Base-by-base conservation (phyloP, 2,797 vertebrate species). In the Chaetophractus vellerosus region DNA sequence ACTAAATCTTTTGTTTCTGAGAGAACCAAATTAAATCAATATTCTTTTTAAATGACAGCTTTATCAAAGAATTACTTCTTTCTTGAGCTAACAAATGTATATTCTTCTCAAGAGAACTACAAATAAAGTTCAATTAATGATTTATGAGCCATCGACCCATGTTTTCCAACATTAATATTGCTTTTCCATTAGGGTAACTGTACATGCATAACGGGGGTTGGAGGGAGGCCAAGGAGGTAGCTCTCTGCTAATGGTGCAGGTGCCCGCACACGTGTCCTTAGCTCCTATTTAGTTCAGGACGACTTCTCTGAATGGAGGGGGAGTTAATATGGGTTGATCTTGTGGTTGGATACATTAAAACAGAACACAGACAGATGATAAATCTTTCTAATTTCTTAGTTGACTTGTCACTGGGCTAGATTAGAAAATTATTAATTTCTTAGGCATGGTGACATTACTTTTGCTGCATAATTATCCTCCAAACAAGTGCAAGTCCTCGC, bases 391-490 rank as follows among this genome's bases (percentile, higher is more conserved):
- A 96, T 95, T 93, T 95, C 78, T 91, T 90, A 90, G 87, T 72
- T 93, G 82, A 93, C 81, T 95, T 79, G 48, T 95, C 81, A 94
- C 41, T 59, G 68, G 80, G 71, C 87, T 84, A 85, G 91, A 95
- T 96, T 80, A 95, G 66, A 93, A 93, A 74, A 66, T 88, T 89
- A 95, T 94, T 96, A 75, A 97, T 96, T 96, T 96, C 90, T 92
- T 96, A 87, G 93, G 38, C 78, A 88, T 50, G 19, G 19, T 88
- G 57, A 85, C 91, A 88, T 50, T 88, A 66, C 61, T 87, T 91
- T 71, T 50, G 19, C 63, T 75, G 83, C 91, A 81, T 95, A 48
- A 91, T 96, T 96, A 94, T 23, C 28, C 52, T 96, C 57, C 50
- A 75, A 64, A 94, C 69, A 95, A 93, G 93, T 45, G 38, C 23